These are phyloP conservation scores for Heliothis subflexa DNA, from an alignment of 1,140 invertebrate species.

Conservation along the genomic window DNA sequence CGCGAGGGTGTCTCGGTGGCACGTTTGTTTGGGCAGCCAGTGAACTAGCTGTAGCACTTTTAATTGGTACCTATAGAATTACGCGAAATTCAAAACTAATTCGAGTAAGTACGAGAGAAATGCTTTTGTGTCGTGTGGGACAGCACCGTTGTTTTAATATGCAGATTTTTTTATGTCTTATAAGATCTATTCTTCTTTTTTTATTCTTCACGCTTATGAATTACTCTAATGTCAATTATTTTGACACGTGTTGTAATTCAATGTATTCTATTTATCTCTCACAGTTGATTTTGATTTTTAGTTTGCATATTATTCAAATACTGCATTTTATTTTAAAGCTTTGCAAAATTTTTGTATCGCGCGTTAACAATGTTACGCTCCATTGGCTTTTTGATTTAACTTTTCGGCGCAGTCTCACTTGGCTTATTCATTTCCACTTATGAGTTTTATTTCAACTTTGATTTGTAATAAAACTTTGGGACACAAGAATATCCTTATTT, in stretches of 20 bases:
- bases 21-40: slow-evolving; percentile 42
- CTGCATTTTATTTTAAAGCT: slow-evolving; percentile 2
- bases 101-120: not conserved
- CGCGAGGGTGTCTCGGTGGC: not conserved
- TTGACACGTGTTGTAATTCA: not conserved
- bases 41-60: slow-evolving; percentile 17
- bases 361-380: slow-evolving; percentile 5
- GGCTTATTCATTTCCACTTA: not conserved
- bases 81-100: not conserved
- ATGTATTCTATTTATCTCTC: not conserved
- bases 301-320: slow-evolving; percentile 7
- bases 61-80: slow-evolving; percentile 26
- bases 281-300: not conserved
- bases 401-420: slow-evolving; percentile 7
- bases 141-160: slow-evolving; percentile 47
- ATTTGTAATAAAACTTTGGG: slow-evolving; percentile 3
- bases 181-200: not conserved
- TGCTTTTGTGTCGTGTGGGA: slow-evolving; percentile 57
- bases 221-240: not conserved
- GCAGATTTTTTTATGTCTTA: slow-evolving; percentile 16
- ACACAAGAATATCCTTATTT: too few species aligned
- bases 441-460: not conserved
- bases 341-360: slow-evolving; percentile 1
- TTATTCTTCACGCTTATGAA: slow-evolving; percentile 10
- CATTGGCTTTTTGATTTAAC: slow-evolving; percentile 12